phyloP scores from a whole-genome alignment of 2,888 invertebrate genomes.

The Sinelater perroti region DNA sequence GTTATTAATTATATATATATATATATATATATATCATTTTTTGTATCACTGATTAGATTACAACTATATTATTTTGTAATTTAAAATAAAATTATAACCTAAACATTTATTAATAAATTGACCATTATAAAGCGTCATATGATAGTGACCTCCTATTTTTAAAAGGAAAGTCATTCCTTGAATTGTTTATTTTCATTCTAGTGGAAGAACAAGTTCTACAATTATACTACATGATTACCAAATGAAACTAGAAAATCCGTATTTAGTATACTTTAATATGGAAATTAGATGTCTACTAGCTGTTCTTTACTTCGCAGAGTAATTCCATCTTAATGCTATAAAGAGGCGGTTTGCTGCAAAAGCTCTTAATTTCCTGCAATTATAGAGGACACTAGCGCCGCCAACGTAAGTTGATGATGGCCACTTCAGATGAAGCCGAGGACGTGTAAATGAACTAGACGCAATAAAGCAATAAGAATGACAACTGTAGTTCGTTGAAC shows the following conservation, averaged over 20 bases:
- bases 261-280: background rate
- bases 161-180: no score
- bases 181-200: no score
- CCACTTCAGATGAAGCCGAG: slow-evolving; percentile 11
- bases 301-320: background rate
- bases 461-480: slow-evolving; percentile 19
- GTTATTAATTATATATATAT: no score
- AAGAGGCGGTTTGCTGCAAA: background rate
- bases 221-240: no score
- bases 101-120: no score
- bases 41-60: no score
- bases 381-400: slow-evolving; percentile 3
- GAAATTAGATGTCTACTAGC: background rate
- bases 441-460: slow-evolving; percentile 21
- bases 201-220: no score
- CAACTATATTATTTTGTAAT: no score
- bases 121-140: no score
- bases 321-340: background rate
- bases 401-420: slow-evolving; percentile 16
- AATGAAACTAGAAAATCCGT: background rate
- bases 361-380: slow-evolving; percentile 12
- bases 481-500: slow-evolving; percentile 25
- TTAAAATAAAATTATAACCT: no score
- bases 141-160: no score
- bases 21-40: no score